These are phyloP conservation scores for Lycodopsis pacificus DNA, from an alignment of 2,797 vertebrate genomes.

Conservation along the genomic window DNA sequence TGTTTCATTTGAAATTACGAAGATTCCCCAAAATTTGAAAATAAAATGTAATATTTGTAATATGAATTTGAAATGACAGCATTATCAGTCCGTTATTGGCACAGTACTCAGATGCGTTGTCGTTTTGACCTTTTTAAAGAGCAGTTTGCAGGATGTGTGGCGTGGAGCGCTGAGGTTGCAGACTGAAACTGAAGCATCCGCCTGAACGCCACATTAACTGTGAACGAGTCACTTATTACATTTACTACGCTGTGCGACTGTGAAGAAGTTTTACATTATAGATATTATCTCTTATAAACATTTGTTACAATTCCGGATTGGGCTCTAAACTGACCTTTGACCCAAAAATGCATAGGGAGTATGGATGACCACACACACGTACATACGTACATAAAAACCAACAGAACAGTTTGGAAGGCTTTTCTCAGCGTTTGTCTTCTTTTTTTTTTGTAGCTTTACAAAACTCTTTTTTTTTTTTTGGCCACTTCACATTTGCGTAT, in stretches of 20 bases:
- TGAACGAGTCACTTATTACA: conserved; percentile 1
- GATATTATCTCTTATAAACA: not conserved
- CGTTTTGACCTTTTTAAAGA: too few species aligned
- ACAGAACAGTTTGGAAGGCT: conserved; percentile 80
- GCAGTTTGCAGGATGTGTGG: too few species aligned
- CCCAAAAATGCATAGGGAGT: conserved; percentile 91
- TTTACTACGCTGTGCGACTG: not conserved
- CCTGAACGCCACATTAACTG: not conserved
- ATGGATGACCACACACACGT: conserved; percentile 71
- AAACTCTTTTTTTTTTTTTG: conserved; percentile 71
- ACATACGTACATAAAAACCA: conserved; percentile 48
- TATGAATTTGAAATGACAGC: not conserved
- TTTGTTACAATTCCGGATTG: conserved; percentile 54
- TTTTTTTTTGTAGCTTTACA: conserved; percentile 63
- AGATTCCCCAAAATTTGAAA: not conserved
- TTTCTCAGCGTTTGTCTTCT: conserved; percentile 61
- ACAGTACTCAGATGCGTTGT: too few species aligned
- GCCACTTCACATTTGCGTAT: conserved; percentile 84
- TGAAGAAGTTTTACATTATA: not conserved
- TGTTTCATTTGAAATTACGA: too few species aligned
- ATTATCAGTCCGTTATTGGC: not conserved
- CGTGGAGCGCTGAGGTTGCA: too few species aligned
- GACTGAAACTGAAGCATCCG: not conserved
- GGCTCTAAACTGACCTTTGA: conserved; percentile 81
- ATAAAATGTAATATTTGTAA: not conserved